Conservation (phyloP, 2,888 invertebrate species). For the Coremacera marginata region DNA sequence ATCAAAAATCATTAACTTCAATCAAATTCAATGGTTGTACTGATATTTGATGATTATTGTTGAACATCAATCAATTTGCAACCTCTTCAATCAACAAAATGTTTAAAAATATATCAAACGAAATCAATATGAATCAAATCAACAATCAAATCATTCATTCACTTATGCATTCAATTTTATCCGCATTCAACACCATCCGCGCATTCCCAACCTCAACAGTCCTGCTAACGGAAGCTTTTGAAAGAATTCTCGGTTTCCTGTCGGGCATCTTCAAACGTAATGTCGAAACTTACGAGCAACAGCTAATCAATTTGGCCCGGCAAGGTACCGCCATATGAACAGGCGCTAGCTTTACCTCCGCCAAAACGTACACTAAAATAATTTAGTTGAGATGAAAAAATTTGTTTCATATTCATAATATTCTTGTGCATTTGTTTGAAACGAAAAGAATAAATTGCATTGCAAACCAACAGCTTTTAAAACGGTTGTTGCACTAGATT, state of each 20-base stretch:
- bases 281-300: conserved; percentile 89
- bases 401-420: not conserved
- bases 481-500: conserved; percentile 31
- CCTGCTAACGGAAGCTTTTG: conserved; percentile 96
- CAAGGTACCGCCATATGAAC: conserved; percentile 49
- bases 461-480: conserved; percentile 24
- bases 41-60: too few relatives aligned
- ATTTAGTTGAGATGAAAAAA: not conserved
- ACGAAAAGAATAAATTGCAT: conserved; percentile 43
- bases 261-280: conserved; percentile 98
- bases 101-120: not conserved
- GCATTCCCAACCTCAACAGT: conserved; percentile 71
- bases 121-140: not conserved
- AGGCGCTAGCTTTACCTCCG: not conserved
- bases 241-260: conserved; percentile 95
- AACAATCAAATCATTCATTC: not conserved
- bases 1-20: not conserved
- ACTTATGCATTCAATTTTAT: not conserved
- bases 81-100: not conserved
- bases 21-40: not conserved
- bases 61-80: not conserved
- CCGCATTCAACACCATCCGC: not conserved
- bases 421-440: conserved; percentile 31
- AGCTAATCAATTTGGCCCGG: conserved; percentile 59
- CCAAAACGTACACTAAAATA: not conserved